Evolutionary conservation across 2,113 vertebrate species (phyloP).

Genomic region (Tenrec ecaudatus): DNA sequence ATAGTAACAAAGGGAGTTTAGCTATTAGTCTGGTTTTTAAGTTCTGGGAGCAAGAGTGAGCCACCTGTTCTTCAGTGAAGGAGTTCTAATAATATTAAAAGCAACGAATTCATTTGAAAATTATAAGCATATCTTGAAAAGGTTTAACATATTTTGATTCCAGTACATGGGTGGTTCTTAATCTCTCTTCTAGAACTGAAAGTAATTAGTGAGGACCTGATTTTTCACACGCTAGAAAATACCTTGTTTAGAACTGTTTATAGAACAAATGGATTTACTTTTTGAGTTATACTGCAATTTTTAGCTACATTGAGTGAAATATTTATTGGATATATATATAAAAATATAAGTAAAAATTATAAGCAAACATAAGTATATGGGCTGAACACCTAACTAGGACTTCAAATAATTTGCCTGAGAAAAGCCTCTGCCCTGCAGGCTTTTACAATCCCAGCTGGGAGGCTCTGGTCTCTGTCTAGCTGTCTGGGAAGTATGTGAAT

Average conservation of each 20-base stretch:
- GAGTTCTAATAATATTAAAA: not conserved
- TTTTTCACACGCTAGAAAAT: not conserved
- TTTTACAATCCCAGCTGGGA: not conserved
- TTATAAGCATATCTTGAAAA: not conserved
- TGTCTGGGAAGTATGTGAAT: not conserved
- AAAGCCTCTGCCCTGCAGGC: not conserved
- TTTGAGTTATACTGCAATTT: not conserved
- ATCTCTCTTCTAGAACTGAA: not conserved
- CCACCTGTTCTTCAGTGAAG: constrained; percentile 11
- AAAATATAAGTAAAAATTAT: too few species aligned
- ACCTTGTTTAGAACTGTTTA: not conserved
- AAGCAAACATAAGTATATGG: too few species aligned
- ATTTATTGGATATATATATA: not conserved
- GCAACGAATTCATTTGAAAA: constrained; percentile 34
- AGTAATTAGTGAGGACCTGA: not conserved
- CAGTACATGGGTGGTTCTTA: not conserved
- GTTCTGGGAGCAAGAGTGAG: constrained; percentile 3
- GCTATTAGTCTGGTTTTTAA: not conserved
- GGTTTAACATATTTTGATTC: not conserved
- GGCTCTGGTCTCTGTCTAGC: not conserved
- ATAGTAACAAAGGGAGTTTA: constrained; percentile 11
- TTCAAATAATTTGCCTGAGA: constrained; percentile 40
- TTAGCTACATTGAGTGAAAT: constrained; percentile 39
- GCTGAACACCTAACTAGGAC: not conserved
- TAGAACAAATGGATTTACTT: constrained; percentile 4